A percentile compares a stretch with the other conserved stretches of the same genome.
Evolutionary conservation across 2,888 invertebrate species (phyloP).

Genomic region (Anoncus sp.): DNA sequence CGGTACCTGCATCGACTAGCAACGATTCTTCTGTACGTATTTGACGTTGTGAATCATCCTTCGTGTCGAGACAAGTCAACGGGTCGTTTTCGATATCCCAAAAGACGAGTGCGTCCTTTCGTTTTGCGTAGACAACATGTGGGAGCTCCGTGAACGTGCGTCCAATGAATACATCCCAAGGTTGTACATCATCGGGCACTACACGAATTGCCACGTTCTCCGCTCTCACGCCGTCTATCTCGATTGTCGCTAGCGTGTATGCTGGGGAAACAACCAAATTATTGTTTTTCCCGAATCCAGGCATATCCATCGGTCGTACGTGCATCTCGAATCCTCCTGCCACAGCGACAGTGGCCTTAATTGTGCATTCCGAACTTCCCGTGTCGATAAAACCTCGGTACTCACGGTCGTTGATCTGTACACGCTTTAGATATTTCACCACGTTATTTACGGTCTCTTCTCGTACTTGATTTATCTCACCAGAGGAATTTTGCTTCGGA

Average conservation of each 20-base stretch:
- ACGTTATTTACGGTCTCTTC: background rate
- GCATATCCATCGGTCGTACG: slow-evolving; percentile 1
- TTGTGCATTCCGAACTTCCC: slow-evolving; percentile 41
- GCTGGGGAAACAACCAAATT: background rate
- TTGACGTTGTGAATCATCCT: too few relatives aligned
- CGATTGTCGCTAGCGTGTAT: background rate
- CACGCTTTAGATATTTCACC: slow-evolving; percentile 33
- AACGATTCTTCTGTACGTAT: too few relatives aligned
- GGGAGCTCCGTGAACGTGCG: slow-evolving; percentile 6
- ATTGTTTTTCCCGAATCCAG: background rate
- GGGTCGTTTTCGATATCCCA: too few relatives aligned
- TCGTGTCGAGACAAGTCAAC: too few relatives aligned
- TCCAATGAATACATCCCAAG: background rate
- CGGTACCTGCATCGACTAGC: too few relatives aligned
- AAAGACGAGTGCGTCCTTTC: too few relatives aligned
- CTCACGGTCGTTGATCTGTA: slow-evolving; percentile 7
- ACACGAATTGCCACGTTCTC: background rate
- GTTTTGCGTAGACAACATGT: background rate
- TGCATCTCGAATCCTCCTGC: background rate
- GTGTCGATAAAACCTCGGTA: slow-evolving; percentile 33
- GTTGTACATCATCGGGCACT: slow-evolving; percentile 15
- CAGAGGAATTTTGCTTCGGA: too few relatives aligned
- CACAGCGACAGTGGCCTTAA: slow-evolving; percentile 12
- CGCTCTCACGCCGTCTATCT: slow-evolving; percentile 3
- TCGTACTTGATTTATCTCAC: too few relatives aligned